Evolutionary conservation across 1,140 invertebrate species (phyloP).

Genomic region (Pomacea maculata): DNA sequence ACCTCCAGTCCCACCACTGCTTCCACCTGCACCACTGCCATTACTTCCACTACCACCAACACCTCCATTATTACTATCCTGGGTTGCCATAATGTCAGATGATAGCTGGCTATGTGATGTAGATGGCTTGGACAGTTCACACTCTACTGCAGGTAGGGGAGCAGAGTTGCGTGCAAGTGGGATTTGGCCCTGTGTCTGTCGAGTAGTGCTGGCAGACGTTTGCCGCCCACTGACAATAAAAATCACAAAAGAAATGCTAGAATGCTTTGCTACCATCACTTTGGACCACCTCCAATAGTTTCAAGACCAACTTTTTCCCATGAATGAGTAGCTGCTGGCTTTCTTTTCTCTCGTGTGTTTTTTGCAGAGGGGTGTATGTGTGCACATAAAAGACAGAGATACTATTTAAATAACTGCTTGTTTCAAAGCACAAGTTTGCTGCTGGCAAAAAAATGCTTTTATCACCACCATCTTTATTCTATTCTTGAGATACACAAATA

Average conservation of each 20-base stretch:
- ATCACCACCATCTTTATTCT: no score
- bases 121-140: slow-evolving; percentile 6
- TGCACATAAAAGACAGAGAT: no score
- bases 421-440: no score
- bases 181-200: slow-evolving; percentile 17
- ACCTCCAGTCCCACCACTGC: slow-evolving; percentile 32
- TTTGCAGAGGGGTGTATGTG: no score
- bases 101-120: slow-evolving; percentile 5
- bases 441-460: no score
- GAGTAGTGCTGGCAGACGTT: slow-evolving; percentile 17
- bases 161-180: slow-evolving; percentile 2
- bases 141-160: background rate
- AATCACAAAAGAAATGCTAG: background rate
- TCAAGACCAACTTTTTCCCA: background rate
- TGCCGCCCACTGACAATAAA: slow-evolving; percentile 30
- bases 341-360: no score
- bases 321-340: no score
- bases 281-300: background rate
- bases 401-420: no score
- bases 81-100: slow-evolving; percentile 6
- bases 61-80: slow-evolving; percentile 11
- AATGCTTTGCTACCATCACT: background rate
- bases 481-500: no score
- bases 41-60: slow-evolving; percentile 6
- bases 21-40: slow-evolving; percentile 26